Evolutionary conservation across 2,888 invertebrate species (phyloP).

Genomic region (Drosophila colorata): DNA sequence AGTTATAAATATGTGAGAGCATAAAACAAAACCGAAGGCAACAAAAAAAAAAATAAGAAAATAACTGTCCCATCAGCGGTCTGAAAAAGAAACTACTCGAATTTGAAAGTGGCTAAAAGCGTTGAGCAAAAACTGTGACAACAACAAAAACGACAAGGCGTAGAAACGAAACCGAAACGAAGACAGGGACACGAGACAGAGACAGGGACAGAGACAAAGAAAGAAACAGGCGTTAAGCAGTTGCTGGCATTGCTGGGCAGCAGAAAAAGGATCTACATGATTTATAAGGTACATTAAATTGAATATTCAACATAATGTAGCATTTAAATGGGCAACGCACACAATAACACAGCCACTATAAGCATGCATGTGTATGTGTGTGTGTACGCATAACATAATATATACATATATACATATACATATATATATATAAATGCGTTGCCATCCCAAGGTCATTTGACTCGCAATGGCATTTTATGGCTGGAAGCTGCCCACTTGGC

Average conservation of each 20-base stretch:
- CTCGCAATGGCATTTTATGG: constrained; percentile 41
- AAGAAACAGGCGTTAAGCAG: constrained; percentile 38
- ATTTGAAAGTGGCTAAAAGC: constrained; percentile 40
- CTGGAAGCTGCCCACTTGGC: constrained; percentile 24
- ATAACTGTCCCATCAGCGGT: constrained; percentile 33
- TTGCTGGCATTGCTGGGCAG: constrained; percentile 22
- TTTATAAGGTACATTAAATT: constrained; percentile 78
- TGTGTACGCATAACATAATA: not conserved
- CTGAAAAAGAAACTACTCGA: constrained; percentile 23
- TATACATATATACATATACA: not conserved
- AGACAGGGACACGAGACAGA: not conserved
- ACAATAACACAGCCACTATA: constrained; percentile 41
- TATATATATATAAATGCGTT: constrained; percentile 16
- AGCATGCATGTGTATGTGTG: constrained; percentile 15
- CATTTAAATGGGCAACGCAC: constrained; percentile 73
- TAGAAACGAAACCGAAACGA: constrained; percentile 16
- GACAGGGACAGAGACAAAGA: constrained; percentile 6
- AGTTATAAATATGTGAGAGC: constrained; percentile 47
- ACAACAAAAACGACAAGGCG: constrained; percentile 21
- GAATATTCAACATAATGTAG: constrained; percentile 79
- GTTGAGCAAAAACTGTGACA: constrained; percentile 37
- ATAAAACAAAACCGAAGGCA: constrained; percentile 12
- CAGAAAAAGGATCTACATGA: constrained; percentile 69
- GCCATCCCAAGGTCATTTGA: constrained; percentile 49
- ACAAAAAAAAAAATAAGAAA: constrained; percentile 16